These are phyloP conservation scores for Scolopax mira DNA, from an alignment of 2,113 vertebrate genomes.

Conservation along the genomic window DNA sequence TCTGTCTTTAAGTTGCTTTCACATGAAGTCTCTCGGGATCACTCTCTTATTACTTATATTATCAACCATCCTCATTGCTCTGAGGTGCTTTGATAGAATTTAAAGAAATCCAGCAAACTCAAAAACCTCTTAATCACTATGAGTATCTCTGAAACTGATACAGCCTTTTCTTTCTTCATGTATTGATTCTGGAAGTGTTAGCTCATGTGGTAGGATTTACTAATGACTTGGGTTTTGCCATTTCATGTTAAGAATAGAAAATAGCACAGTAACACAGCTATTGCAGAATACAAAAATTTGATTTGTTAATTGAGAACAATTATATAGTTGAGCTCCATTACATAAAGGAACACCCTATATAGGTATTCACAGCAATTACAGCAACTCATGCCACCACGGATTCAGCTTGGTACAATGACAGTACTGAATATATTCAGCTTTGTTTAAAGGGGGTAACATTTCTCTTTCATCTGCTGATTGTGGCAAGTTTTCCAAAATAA, in stretches of 20 bases:
- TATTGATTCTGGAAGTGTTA: not conserved
- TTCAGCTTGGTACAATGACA: not conserved
- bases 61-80: not conserved
- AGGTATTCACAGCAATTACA: not conserved
- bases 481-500: not conserved
- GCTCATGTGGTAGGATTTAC: not conserved
- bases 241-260: not conserved
- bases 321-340: not conserved
- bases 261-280: not conserved
- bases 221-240: not conserved
- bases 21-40: not conserved
- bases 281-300: not conserved
- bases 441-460: not conserved
- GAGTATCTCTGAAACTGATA: not conserved
- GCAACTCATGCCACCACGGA: not conserved
- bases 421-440: not conserved
- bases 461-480: not conserved
- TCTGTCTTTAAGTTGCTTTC: not conserved
- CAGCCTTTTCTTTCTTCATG: not conserved
- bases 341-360: not conserved
- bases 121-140: not conserved
- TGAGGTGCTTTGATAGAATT: conserved; percentile 29
- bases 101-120: conserved; percentile 2
- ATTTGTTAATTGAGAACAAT: not conserved
- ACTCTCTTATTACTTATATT: not conserved